Conservation (phyloP, 2,888 invertebrate species). For the Temnothorax rugatulus region DNA sequence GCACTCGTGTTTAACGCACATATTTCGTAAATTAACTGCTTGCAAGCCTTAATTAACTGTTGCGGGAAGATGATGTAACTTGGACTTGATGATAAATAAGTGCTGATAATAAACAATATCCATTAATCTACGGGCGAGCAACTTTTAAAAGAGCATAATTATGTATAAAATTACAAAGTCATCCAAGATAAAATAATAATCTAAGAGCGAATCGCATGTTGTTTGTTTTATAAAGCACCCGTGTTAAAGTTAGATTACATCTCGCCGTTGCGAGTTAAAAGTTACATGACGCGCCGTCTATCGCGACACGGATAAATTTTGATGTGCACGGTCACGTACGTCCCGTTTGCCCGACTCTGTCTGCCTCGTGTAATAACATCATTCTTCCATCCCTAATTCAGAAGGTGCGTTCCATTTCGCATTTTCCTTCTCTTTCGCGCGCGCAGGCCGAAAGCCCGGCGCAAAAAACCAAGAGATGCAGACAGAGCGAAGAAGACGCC, state of each 20-base stretch:
- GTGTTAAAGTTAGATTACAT: constrained; percentile 28
- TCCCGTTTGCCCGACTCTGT: constrained; percentile 33
- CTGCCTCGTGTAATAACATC: constrained; percentile 53
- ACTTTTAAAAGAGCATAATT: constrained; percentile 25
- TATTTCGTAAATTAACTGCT: not conserved
- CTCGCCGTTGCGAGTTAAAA: constrained; percentile 12
- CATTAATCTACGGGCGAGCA: not conserved
- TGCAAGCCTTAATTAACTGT: constrained; percentile 1
- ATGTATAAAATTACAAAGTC: not conserved
- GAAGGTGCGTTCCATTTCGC: constrained; percentile 20
- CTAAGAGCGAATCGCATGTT: not conserved
- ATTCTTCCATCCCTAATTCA: constrained; percentile 58
- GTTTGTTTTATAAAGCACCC: not conserved
- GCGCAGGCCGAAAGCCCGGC: not conserved
- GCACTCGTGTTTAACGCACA: not conserved
- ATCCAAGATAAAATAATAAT: constrained; percentile 7
- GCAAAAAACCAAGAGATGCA: constrained; percentile 1
- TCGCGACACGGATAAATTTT: constrained; percentile 31
- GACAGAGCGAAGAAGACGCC: not conserved
- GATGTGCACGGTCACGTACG: constrained; percentile 50
- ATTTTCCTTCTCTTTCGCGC: constrained; percentile 1
- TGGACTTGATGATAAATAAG: constrained; percentile 12
- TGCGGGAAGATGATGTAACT: constrained; percentile 1
- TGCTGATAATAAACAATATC: too few relatives aligned
- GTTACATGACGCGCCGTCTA: constrained; percentile 10